phyloP scores from a whole-genome alignment of 2,113 vertebrate species.

The Oreochromis niloticus region DNA sequence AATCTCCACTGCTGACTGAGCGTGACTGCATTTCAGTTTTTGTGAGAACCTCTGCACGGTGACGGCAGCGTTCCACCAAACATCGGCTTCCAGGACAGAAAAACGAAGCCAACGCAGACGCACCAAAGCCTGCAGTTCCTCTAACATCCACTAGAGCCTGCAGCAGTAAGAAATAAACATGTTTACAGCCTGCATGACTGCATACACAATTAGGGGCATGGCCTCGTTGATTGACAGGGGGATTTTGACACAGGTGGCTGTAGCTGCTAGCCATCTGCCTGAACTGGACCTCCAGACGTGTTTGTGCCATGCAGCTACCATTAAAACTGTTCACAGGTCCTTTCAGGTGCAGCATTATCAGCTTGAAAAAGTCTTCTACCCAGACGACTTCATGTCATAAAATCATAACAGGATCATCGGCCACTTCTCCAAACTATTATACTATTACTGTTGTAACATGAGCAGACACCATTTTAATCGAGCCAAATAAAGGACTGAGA shows the following conservation, averaged over 20 bases:
- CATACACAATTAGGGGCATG: background rate
- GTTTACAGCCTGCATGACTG: background rate
- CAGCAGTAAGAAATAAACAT: background rate
- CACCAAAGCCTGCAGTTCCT: background rate
- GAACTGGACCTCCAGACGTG: background rate
- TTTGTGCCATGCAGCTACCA: background rate
- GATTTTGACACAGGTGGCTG: background rate
- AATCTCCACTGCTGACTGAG: background rate
- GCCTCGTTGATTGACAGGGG: background rate
- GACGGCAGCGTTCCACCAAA: background rate
- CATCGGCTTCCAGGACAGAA: background rate
- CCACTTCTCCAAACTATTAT: background rate
- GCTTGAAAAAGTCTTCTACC: background rate
- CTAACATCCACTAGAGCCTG: background rate
- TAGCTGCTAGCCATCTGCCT: background rate
- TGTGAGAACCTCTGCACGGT: background rate
- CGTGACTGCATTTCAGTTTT: background rate
- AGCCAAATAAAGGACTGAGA: background rate
- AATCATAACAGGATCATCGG: background rate
- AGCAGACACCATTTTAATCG: background rate
- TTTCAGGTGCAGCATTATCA: background rate
- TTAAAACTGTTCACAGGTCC: background rate
- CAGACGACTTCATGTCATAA: background rate
- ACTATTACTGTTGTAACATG: background rate
- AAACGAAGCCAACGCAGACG: background rate